Evolutionary conservation across 2,888 invertebrate genomes (phyloP).

Genomic region (Sycophila texana): DNA sequence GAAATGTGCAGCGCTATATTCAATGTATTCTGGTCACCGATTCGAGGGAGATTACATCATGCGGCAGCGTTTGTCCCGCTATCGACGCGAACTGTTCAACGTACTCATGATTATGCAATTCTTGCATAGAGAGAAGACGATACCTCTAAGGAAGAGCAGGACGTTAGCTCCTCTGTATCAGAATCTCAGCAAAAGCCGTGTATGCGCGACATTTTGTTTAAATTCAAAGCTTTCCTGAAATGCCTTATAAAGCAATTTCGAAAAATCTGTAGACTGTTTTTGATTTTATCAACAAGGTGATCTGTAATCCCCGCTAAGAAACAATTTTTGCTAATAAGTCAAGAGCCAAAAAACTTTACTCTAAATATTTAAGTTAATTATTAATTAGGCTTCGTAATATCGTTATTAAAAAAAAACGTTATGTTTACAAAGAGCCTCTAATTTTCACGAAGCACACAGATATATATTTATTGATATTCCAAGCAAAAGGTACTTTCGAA

Average conservation of each 20-base stretch:
- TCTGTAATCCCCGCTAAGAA: neutral
- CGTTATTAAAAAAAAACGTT: too few relatives aligned
- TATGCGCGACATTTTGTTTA: slow-evolving; percentile 16
- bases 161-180: neutral
- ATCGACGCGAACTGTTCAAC: slow-evolving; percentile 49
- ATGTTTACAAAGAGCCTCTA: too few relatives aligned
- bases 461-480: too few relatives aligned
- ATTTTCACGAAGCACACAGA: too few relatives aligned
- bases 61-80: slow-evolving; percentile 21
- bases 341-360: too few relatives aligned
- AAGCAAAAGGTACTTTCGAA: too few relatives aligned
- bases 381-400: too few relatives aligned
- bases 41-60: slow-evolving; percentile 56
- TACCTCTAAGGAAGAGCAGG: slow-evolving; percentile 30
- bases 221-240: neutral
- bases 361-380: too few relatives aligned
- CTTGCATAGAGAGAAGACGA: slow-evolving; percentile 27
- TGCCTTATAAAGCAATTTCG: slow-evolving; percentile 15
- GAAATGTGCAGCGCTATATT: slow-evolving; percentile 37
- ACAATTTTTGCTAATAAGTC: neutral
- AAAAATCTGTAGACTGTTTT: slow-evolving; percentile 33
- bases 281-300: slow-evolving; percentile 12
- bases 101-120: slow-evolving; percentile 40
- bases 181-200: slow-evolving; percentile 21
- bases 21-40: slow-evolving; percentile 56